Evolutionary conservation across 1,140 invertebrate species (phyloP).

Genomic region (Chelonus insularis): DNA sequence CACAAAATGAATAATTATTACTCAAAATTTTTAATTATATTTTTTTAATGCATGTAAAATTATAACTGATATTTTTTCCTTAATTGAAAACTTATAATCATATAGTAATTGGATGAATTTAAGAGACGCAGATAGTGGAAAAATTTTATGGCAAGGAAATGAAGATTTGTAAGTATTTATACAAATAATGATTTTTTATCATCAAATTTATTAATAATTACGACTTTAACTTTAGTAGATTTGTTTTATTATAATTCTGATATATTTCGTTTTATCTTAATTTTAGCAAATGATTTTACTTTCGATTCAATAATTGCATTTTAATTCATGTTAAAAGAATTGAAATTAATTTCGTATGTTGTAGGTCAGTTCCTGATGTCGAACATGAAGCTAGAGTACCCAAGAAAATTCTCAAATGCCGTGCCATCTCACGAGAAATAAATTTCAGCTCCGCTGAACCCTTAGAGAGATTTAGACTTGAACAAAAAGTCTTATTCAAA

Average conservation of each 20-base stretch:
- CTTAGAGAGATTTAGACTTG: constrained; percentile 95
- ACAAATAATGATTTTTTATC: not conserved
- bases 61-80: too few species aligned
- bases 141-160: constrained; percentile 96
- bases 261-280: too few species aligned
- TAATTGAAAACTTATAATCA: constrained; percentile 26
- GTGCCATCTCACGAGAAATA: constrained; percentile 95
- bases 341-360: constrained; percentile 9
- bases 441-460: constrained; percentile 97
- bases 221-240: not conserved
- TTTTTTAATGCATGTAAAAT: too few species aligned
- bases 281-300: not conserved
- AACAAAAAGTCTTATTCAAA: constrained; percentile 88
- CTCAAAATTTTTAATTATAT: too few species aligned
- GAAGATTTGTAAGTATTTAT: constrained; percentile 84
- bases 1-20: too few species aligned
- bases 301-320: not conserved
- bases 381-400: constrained; percentile 97
- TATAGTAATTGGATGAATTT: constrained; percentile 97
- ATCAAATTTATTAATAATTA: not conserved
- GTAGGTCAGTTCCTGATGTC: constrained; percentile 75
- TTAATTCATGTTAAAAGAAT: too few species aligned
- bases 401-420: constrained; percentile 93
- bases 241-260: not conserved
- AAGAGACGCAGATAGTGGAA: constrained; percentile 92